Evolutionary conservation across 2,113 vertebrate species (phyloP).

Genomic region (Pardalotus punctatus): DNA sequence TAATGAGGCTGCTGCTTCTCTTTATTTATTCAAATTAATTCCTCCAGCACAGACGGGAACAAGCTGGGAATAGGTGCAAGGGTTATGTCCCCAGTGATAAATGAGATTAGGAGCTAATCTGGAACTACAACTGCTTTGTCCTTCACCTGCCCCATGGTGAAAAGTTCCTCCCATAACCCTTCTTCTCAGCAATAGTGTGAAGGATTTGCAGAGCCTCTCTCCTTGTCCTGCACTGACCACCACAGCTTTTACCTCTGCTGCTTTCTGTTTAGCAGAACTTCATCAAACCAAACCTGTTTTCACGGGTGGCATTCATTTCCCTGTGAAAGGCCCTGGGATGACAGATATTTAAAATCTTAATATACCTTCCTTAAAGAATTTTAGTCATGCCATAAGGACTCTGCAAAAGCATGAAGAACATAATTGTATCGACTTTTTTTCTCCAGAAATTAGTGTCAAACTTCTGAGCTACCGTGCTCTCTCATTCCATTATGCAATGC

Average conservation of each 20-base stretch:
- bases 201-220: background rate
- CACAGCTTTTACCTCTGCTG: background rate
- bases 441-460: background rate
- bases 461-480: background rate
- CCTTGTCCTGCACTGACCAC: background rate
- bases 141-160: background rate
- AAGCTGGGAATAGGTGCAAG: background rate
- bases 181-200: background rate
- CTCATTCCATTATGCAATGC: background rate
- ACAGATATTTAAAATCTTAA: background rate
- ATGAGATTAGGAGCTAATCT: background rate
- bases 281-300: background rate
- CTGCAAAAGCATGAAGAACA: background rate
- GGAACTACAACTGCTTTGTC: background rate
- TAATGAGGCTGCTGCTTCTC: slow-evolving; percentile 68
- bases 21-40: slow-evolving; percentile 25
- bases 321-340: background rate
- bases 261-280: background rate
- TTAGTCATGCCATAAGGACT: background rate
- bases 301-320: background rate
- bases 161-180: background rate
- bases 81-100: background rate
- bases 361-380: background rate
- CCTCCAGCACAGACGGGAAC: background rate
- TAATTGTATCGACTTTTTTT: background rate